Percentiles rank a stretch among this genome's conserved stretches.
Conservation (phyloP, 2,113 vertebrate genomes). For the Gallinago media region DNA sequence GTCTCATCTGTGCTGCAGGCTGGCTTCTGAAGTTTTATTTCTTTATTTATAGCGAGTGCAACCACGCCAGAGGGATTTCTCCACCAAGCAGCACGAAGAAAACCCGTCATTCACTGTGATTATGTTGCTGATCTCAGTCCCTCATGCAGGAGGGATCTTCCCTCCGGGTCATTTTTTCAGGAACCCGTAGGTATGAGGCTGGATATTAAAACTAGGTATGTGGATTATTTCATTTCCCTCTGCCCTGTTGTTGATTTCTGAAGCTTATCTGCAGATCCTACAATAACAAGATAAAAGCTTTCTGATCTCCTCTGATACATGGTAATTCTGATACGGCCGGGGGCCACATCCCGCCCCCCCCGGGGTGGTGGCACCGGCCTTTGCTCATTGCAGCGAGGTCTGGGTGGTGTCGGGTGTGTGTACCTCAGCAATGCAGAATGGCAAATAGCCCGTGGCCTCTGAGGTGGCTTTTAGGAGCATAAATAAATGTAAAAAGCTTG, state of each 20-base stretch:
- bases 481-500: background rate
- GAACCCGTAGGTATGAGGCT: background rate
- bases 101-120: background rate
- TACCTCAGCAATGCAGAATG: background rate
- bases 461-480: background rate
- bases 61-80: background rate
- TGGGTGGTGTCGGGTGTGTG: background rate
- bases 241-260: background rate
- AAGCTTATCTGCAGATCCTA: background rate
- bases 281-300: background rate
- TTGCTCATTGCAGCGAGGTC: background rate
- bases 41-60: background rate
- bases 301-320: background rate
- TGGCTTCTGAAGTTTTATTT: background rate
- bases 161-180: background rate
- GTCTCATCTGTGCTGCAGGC: background rate
- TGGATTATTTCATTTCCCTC: slow-evolving; percentile 15
- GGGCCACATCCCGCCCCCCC: background rate
- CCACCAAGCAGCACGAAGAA: background rate
- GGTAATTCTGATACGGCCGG: accelerated
- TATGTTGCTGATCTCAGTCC: background rate
- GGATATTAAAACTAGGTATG: background rate
- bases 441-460: background rate
- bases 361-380: background rate
- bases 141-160: background rate